Percentiles rank a stretch among this genome's conserved stretches.
Conservation (phyloP, 2,797 vertebrate genomes). For the Poeciliopsis gracilis region DNA sequence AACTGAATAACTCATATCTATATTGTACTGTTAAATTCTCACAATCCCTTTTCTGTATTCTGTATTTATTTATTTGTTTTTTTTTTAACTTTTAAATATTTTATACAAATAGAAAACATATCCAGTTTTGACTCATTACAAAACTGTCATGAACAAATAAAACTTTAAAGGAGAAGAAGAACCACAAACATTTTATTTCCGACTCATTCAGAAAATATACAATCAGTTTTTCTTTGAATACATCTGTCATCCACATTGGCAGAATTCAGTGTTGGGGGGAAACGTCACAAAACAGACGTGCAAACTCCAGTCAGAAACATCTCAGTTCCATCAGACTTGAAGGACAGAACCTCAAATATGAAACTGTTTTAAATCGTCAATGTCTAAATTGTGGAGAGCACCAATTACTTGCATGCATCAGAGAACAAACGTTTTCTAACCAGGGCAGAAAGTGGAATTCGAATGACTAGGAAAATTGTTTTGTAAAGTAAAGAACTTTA, state of each 20-base stretch:
- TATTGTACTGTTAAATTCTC: neutral
- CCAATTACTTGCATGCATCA: neutral
- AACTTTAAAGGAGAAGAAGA: neutral
- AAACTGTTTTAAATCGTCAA: neutral
- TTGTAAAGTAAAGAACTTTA: neutral
- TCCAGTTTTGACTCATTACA: neutral
- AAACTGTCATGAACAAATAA: neutral
- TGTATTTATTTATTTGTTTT: neutral
- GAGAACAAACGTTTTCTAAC: neutral
- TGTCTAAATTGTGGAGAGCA: neutral
- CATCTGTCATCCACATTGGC: neutral
- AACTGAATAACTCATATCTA: conserved; percentile 6
- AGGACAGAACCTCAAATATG: neutral
- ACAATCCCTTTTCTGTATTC: neutral
- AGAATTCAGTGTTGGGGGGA: no score
- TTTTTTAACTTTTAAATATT: neutral
- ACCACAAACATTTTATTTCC: neutral
- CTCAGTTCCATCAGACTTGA: neutral
- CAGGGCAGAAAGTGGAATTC: neutral
- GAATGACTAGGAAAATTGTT: neutral
- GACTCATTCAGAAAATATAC: neutral
- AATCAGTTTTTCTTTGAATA: neutral
- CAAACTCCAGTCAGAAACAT: neutral
- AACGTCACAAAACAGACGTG: neutral
- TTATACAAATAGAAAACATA: neutral